Conservation (phyloP, 1,140 invertebrate species). For the Zaprionus lachaisei region DNA sequence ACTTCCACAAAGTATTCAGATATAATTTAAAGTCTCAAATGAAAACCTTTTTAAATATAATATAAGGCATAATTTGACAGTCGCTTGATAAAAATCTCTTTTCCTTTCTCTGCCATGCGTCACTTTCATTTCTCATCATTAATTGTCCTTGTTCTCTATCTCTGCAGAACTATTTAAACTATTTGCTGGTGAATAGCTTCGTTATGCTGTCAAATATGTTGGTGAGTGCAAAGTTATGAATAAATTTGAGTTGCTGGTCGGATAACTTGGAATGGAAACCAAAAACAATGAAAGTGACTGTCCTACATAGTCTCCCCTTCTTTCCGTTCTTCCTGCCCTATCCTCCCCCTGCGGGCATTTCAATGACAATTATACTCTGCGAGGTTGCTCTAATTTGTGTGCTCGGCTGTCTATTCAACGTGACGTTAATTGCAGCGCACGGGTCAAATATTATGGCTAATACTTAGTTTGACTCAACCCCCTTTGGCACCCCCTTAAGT, state of each 20-base stretch:
- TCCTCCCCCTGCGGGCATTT: background rate
- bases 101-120: background rate
- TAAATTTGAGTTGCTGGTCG: constrained; percentile 26
- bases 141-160: background rate
- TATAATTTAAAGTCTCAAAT: too few species aligned
- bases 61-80: too few species aligned
- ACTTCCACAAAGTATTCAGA: too few species aligned
- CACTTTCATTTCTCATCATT: background rate
- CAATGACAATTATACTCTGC: constrained; percentile 68
- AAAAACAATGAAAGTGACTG: constrained; percentile 12
- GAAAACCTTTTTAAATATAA: background rate
- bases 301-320: background rate
- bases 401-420: constrained; percentile 63
- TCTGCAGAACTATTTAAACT: constrained; percentile 7
- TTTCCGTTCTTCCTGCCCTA: background rate
- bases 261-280: constrained; percentile 7
- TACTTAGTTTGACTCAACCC: constrained; percentile 27
- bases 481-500: constrained; percentile 4
- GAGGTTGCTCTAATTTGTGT: constrained; percentile 62
- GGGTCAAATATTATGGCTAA: constrained; percentile 78
- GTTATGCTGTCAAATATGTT: constrained; percentile 11
- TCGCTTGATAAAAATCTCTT: background rate
- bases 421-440: constrained; percentile 76
- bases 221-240: constrained; percentile 27
- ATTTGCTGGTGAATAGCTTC: constrained; percentile 22